These are phyloP conservation scores for Artibeus jamaicensis DNA, from an alignment of 2,797 vertebrate species.

Conservation along the genomic window DNA sequence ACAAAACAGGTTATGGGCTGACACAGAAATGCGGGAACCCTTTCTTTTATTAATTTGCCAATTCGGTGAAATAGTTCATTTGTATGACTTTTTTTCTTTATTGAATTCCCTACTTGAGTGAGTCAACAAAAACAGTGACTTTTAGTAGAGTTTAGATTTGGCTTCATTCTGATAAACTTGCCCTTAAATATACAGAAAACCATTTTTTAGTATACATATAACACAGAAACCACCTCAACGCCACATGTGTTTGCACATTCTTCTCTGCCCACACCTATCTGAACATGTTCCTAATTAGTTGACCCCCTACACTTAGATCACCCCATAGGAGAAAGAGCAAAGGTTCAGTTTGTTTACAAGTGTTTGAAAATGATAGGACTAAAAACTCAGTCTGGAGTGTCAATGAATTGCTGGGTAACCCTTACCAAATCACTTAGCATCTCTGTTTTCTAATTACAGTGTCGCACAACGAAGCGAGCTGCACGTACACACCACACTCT, in stretches of 20 bases:
- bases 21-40: neutral
- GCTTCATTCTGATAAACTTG: neutral
- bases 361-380: neutral
- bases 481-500: neutral
- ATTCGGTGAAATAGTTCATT: neutral
- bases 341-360: neutral
- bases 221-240: neutral
- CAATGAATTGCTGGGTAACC: neutral
- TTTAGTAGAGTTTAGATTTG: neutral
- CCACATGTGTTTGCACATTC: neutral
- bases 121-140: neutral
- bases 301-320: neutral
- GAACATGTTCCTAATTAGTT: neutral
- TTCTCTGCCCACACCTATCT: neutral
- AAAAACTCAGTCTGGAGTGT: neutral
- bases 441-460: neutral
- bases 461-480: neutral
- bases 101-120: neutral
- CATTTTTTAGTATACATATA: neutral
- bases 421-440: neutral
- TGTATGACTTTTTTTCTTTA: neutral
- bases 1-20: neutral
- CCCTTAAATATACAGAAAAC: slow-evolving; percentile 20
- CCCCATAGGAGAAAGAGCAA: neutral
- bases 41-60: neutral